Evolutionary conservation across 2,888 invertebrate species (phyloP), one percentile per base, ranked within the genome.

Genomic region (Augiades crinisus): DNA sequence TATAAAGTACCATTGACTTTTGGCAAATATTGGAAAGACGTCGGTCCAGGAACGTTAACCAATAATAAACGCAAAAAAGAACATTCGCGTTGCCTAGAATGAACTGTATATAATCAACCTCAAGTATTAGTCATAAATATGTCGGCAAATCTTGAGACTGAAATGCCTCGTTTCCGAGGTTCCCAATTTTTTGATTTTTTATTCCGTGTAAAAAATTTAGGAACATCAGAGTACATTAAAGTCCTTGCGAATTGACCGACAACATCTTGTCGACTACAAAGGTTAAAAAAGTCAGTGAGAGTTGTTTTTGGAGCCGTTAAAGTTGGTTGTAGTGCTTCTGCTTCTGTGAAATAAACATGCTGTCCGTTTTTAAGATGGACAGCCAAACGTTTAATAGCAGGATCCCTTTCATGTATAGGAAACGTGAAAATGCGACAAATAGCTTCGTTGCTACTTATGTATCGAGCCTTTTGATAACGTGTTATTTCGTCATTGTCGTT

Each of bases 361-460:
- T 60, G 58, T 22, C 56, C 58, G 52, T 58, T 61, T 54, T 60
- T 58, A 10, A 60, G 50, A 57, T 60, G 58, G 5, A 60, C 60
- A 10, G 60, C 61, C 22, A 63, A 58, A 21, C 61, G 60, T 31
- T 60, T 36, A 38, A 63, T 58, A 40, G 56, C 12, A 31, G 61
- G 60, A 33, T 57, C 43, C 54, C 58, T 46, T 22, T 63, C 58
- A 53, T 64, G 60, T 36, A 61, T 60, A n/a, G 58, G 53, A 58
- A 64, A 61, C 6, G 47, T 49, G 47, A 64, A 59, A 33, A 60
- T 59, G 17, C 63, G 57, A 62, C 63, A 65, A 7, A 61, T 13
- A 21, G 60, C 63, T 54, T 65, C 60, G 40, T 47, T 54, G 38
- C 51, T 58, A 46, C 56, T 61, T 0, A 63, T 36, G 46, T 61